Percentiles rank a stretch among this genome's conserved stretches.
Evolutionary conservation across 2,797 vertebrate species (phyloP).

Genomic region (Echiichthys vipera): DNA sequence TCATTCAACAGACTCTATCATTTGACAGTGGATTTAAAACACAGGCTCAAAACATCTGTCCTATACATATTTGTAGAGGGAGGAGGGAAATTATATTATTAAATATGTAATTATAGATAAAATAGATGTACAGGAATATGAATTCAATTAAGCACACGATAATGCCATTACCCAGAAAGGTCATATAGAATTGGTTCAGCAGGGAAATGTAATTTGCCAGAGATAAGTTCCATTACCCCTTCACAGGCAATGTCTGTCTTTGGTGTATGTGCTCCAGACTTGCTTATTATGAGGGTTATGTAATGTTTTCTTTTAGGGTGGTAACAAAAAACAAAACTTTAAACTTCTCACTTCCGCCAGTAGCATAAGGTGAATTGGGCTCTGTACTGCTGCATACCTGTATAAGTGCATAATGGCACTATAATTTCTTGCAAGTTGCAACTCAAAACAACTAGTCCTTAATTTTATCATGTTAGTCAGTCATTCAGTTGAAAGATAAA

Average conservation of each 20-base stretch:
- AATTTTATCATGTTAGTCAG: slow-evolving; percentile 3
- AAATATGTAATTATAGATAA: neutral
- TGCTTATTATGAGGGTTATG: slow-evolving; percentile 7
- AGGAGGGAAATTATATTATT: neutral
- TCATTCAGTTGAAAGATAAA: neutral
- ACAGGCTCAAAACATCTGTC: neutral
- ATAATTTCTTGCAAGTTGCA: neutral
- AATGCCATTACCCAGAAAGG: neutral
- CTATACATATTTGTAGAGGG: neutral
- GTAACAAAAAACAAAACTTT: slow-evolving; percentile 6
- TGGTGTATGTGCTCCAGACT: slow-evolving; percentile 4
- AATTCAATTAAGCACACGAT: neutral
- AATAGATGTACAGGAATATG: neutral
- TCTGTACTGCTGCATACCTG: slow-evolving; percentile 15
- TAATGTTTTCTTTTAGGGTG: slow-evolving; percentile 17
- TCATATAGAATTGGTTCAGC: neutral
- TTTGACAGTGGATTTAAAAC: slow-evolving; percentile 1
- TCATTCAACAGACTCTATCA: neutral
- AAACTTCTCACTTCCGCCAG: slow-evolving; percentile 6
- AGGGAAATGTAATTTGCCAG: neutral
- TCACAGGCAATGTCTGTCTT: slow-evolving; percentile 1
- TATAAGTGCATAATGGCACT: slow-evolving; percentile 4
- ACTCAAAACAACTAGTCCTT: slow-evolving; percentile 8
- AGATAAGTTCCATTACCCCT: neutral
- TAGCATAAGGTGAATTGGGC: neutral